These are phyloP conservation scores for Lemur catta DNA, from an alignment of 2,797 vertebrate genomes.

Conservation along the genomic window DNA sequence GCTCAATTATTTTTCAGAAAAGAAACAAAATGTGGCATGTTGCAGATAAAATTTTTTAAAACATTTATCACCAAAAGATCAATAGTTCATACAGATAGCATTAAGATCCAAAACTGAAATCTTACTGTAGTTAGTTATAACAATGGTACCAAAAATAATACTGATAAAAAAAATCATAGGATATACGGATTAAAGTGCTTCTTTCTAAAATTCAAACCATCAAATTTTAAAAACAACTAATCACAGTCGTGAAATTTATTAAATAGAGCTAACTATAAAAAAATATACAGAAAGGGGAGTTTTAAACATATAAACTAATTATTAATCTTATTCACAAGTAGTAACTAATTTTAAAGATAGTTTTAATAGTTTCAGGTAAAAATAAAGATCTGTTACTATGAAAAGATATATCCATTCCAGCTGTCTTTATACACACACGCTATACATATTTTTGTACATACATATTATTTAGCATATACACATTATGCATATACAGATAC, in stretches of 20 bases:
- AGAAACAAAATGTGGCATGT: background rate
- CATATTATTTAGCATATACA: background rate
- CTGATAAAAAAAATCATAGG: background rate
- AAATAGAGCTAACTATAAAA: background rate
- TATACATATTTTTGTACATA: background rate
- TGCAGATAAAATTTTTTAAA: background rate
- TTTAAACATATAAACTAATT: constrained; percentile 1
- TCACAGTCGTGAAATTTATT: background rate
- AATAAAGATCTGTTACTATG: background rate
- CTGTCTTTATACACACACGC: background rate
- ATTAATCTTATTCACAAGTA: constrained; percentile 19
- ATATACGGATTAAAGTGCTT: background rate
- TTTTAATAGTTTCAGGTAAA: constrained; percentile 33
- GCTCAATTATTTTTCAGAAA: background rate
- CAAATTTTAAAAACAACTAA: background rate
- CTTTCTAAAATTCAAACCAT: background rate
- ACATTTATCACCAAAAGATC: constrained; percentile 1
- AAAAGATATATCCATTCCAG: background rate
- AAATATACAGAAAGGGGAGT: background rate
- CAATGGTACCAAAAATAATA: background rate
- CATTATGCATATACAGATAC: background rate
- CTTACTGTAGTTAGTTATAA: background rate
- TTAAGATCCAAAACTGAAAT: constrained; percentile 5
- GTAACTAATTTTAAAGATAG: background rate
- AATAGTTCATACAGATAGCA: background rate